Base-by-base conservation (phyloP, 2,113 vertebrate species). In the Apeltes quadracus region DNA sequence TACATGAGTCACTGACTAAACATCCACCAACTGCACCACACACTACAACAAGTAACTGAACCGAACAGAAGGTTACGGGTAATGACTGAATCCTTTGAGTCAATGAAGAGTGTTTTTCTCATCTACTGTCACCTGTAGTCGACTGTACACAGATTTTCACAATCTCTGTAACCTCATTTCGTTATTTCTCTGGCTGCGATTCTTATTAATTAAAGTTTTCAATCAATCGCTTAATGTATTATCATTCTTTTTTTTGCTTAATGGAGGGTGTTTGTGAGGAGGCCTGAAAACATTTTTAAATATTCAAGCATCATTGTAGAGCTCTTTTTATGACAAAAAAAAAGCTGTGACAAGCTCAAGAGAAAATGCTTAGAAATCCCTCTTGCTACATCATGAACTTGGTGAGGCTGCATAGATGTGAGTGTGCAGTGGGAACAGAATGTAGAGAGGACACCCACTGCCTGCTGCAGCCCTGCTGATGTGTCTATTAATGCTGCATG, bases 401-500 rank as follows among this genome's bases (percentile, higher is more conserved):
- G 73, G 70, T 75, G 48, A 74, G 67, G 82, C 77, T 84, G 14
- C 73, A 84, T 66, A 68, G 81, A 78, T 82, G 59, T 71, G 48
- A 67, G 76, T 71, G 78, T 84, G 83, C 84, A 71, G 74, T 61
- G 65, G 77, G 80, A 79, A 81, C 20, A 32, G 55, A 56, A 63
- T 87, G 82, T 87, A 68, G 81, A 83, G 83, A 88, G 83, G 85
- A 83, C 85, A 87, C 88, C 87, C 85, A 86, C 85, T 76, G 76
- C 81, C 84, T 85, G 76, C 85, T 88, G 84, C 85, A 85, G 88
- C 83, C 36, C 86, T 88, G 89, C 78, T 71, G 78, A 75, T 84
- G 78, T 90, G 79, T 90, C 90, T 89, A 91, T 89, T 87, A 89
- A 84, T 90, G 90, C 88, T 86, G 87, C 81, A 84, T 89, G 91